Conservation (phyloP, 2,113 vertebrate genomes). For the Chaetops frenatus region DNA sequence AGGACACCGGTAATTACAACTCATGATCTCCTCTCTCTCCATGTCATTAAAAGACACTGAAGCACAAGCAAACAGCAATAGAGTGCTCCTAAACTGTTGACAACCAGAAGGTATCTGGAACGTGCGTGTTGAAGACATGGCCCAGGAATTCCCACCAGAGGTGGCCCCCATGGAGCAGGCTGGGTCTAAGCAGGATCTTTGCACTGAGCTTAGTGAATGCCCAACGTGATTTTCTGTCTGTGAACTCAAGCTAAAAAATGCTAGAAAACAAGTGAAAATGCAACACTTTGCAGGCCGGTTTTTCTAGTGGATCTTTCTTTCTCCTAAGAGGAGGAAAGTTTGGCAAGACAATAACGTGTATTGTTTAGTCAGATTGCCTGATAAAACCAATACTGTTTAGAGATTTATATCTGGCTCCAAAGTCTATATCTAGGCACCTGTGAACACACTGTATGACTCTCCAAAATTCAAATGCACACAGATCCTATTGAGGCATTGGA, state of each 20-base stretch:
- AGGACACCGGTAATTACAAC: background rate
- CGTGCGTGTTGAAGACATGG: background rate
- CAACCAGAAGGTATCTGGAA: background rate
- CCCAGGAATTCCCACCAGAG: background rate
- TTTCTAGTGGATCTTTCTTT: background rate
- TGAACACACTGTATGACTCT: background rate
- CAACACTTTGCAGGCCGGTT: background rate
- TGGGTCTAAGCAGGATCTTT: background rate
- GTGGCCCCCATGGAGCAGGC: background rate
- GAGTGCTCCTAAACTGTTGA: background rate
- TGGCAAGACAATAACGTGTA: background rate
- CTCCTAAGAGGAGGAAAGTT: background rate
- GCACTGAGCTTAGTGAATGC: background rate
- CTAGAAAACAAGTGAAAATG: background rate
- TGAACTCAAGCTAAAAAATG: background rate
- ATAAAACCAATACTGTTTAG: background rate
- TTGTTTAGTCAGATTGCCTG: background rate
- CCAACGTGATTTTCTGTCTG: background rate
- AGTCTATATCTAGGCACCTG: background rate
- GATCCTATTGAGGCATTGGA: background rate
- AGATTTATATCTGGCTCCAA: background rate
- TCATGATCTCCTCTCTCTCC: background rate
- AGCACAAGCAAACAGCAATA: background rate
- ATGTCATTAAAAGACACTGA: background rate
- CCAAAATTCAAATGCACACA: background rate